Evolutionary conservation across 2,113 vertebrate species (phyloP).

Genomic region (Turdus rufiventris): DNA sequence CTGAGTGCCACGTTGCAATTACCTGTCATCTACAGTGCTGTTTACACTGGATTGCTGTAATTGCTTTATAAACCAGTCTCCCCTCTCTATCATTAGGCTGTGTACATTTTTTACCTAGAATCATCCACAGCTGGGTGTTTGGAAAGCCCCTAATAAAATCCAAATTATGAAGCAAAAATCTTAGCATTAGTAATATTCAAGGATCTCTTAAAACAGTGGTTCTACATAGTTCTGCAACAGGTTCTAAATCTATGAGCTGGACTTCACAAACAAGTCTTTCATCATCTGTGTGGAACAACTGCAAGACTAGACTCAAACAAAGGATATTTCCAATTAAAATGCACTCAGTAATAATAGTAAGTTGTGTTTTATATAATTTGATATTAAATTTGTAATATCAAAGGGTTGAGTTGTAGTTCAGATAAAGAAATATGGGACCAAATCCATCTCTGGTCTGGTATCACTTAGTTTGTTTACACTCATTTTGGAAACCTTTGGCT

Average conservation of each 20-base stretch:
- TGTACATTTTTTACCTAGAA: background rate
- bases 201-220: background rate
- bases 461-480: background rate
- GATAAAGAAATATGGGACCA: background rate
- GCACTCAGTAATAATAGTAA: background rate
- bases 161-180: background rate
- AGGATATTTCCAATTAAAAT: background rate
- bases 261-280: background rate
- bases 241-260: background rate
- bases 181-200: background rate
- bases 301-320: background rate
- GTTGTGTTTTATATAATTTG: background rate
- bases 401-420: background rate
- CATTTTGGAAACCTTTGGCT: background rate
- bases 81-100: background rate
- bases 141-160: background rate
- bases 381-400: background rate
- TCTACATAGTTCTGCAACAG: background rate
- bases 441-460: background rate
- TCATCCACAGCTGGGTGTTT: background rate
- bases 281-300: background rate
- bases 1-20: background rate
- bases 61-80: background rate
- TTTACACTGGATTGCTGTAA: background rate
- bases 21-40: background rate